These are phyloP conservation scores for Eristalis intricaria DNA, from an alignment of 2,888 invertebrate genomes.

Conservation along the genomic window DNA sequence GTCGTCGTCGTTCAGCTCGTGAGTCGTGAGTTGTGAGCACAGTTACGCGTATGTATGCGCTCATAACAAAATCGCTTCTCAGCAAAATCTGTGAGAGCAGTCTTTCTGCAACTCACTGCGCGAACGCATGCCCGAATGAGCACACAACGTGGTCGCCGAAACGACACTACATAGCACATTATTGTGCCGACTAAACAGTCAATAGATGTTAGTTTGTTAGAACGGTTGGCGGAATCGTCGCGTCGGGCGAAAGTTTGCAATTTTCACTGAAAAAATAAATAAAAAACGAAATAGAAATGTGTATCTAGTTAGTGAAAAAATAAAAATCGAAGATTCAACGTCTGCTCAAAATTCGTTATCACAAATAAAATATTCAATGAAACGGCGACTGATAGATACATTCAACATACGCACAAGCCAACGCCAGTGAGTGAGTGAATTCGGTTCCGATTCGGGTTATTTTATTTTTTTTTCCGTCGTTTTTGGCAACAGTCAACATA, in stretches of 20 bases:
- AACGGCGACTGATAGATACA: slow-evolving; percentile 18
- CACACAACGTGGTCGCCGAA: slow-evolving; percentile 39
- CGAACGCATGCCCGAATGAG: slow-evolving; percentile 29
- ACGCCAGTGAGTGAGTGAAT: slow-evolving; percentile 7
- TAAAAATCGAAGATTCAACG: not conserved
- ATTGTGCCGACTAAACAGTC: slow-evolving; percentile 24
- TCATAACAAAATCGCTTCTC: slow-evolving; percentile 27
- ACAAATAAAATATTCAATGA: slow-evolving; percentile 16
- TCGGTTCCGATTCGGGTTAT: not conserved
- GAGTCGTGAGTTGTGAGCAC: not conserved
- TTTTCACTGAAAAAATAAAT: not conserved
- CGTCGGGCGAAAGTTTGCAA: not conserved
- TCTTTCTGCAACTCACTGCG: slow-evolving; percentile 34
- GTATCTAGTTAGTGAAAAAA: not conserved
- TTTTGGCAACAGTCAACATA: slow-evolving; percentile 49
- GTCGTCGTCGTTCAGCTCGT: not conserved
- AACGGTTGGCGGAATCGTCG: slow-evolving; percentile 17
- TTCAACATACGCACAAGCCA: not conserved
- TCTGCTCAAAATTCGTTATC: slow-evolving; percentile 26
- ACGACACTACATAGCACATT: slow-evolving; percentile 11
- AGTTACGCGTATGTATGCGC: slow-evolving; percentile 27
- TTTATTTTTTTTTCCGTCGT: not conserved
- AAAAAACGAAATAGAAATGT: not conserved
- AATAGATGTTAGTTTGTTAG: slow-evolving; percentile 33
- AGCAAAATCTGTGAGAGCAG: slow-evolving; percentile 25